Conservation (phyloP, 2,888 invertebrate genomes). For the Drosophila gaucha region DNA sequence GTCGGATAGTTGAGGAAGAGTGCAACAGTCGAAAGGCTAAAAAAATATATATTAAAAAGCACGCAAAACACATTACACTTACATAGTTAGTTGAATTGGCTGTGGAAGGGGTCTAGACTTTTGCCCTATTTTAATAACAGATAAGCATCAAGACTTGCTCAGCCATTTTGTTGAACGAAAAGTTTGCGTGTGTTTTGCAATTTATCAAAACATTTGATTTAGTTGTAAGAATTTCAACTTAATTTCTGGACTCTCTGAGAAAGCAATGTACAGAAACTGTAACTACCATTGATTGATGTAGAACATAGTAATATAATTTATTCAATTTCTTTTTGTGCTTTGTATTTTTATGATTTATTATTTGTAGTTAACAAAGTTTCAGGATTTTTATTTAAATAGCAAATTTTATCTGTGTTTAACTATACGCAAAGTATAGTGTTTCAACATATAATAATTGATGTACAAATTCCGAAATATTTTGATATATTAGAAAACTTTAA, state of each 20-base stretch:
- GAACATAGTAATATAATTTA: slow-evolving; percentile 9
- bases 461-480: too few species aligned
- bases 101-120: slow-evolving; percentile 33
- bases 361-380: neutral
- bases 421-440: too few species aligned
- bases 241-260: slow-evolving; percentile 37
- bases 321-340: slow-evolving; percentile 1
- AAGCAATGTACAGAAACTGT: slow-evolving; percentile 9
- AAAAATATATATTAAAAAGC: slow-evolving; percentile 6
- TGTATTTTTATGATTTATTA: neutral
- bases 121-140: slow-evolving; percentile 61
- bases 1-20: too few species aligned
- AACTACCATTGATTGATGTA: slow-evolving; percentile 8
- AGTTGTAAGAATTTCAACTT: slow-evolving; percentile 73
- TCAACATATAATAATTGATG: too few species aligned
- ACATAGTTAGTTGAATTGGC: neutral
- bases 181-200: slow-evolving; percentile 69
- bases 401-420: neutral
- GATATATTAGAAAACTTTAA: too few species aligned
- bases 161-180: slow-evolving; percentile 69
- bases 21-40: neutral
- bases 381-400: neutral
- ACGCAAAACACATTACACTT: slow-evolving; percentile 7
- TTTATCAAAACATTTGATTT: slow-evolving; percentile 77
- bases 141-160: slow-evolving; percentile 64